Evolutionary conservation across 2,797 vertebrate genomes (phyloP), one percentile per base, ranked within the genome.

Genomic region (Chiloscyllium punctatum): DNA sequence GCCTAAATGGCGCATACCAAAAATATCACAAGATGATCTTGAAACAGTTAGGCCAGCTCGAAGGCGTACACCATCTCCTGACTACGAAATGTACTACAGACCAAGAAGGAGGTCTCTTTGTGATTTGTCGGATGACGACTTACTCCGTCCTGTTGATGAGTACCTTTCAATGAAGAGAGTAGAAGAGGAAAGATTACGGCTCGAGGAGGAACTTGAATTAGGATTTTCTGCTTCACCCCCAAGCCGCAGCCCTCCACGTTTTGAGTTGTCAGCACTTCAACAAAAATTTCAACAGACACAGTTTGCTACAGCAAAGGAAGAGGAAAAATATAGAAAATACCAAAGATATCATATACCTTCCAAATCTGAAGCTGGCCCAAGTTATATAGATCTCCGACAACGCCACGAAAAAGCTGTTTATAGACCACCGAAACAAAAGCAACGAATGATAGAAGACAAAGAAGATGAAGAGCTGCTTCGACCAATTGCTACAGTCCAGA

Each of bases 31-130:
- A 97, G 99, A 99, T 0, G 99, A 99, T 96, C 97, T 99, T 91
- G 99, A 99, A 97, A 99, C 97, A 33, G 99, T 99, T 96, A 98
- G 99, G 96, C 99, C 99, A 95, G 98, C 99, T 96, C 98, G 99
- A 96, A 98, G 98, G 4, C 98, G 97, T 77, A 98, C 96, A 90
- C 98, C 98, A 96, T 99, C 99, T 95, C 99, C 99, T 37, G 99
- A 99, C 95, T 98, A 98, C 92, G 98, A 98, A 0, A 97, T 98
- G 88, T 98, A 98, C 96, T 98, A 97, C 18, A 98, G 98, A 96
- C 98, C 98, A 96, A 98, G 99, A 96, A 98, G 99, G 96, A 97
- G 98, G 90, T 99, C 99, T 0, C 97, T 99, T 96, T 98, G 99
- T 0, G 99, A 99, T 97, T 97, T 99, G 95, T 99, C 98, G 37